Conservation (phyloP, 1,140 invertebrate species). For the Orius insidiosus region DNA sequence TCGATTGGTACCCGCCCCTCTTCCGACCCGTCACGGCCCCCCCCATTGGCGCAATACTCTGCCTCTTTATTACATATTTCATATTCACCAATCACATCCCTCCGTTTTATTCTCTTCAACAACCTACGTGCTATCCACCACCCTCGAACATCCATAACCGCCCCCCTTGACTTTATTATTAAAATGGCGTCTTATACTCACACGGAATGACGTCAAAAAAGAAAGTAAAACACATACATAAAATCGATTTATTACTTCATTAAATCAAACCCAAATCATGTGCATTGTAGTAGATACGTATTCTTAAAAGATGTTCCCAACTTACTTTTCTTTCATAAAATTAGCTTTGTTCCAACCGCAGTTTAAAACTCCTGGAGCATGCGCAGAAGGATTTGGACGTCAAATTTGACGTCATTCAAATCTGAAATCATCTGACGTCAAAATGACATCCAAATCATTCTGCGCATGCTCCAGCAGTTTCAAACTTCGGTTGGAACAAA, state of each 20-base stretch:
- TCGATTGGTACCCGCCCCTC: conserved; percentile 5
- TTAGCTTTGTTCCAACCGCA: too few species aligned
- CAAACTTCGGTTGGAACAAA: too few species aligned
- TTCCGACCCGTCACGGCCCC: not conserved
- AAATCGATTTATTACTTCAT: too few species aligned
- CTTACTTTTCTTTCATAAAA: too few species aligned
- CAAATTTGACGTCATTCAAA: too few species aligned
- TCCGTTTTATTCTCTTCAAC: conserved; percentile 3
- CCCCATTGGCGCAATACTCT: conserved; percentile 1
- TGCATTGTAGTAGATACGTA: too few species aligned
- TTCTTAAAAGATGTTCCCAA: too few species aligned
- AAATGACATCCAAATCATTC: too few species aligned
- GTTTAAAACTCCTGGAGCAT: too few species aligned
- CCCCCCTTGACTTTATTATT: not conserved
- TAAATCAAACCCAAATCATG: not conserved
- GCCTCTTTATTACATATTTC: conserved; percentile 9
- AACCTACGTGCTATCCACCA: not conserved
- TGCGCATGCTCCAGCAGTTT: too few species aligned
- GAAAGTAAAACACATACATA: not conserved
- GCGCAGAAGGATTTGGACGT: too few species aligned
- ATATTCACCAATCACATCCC: conserved; percentile 5
- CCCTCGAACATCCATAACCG: not conserved
- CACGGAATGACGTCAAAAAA: not conserved
- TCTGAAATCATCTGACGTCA: too few species aligned
- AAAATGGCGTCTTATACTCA: not conserved